Percentiles rank a stretch among this genome's conserved stretches.
These are phyloP conservation scores for Ylistrum balloti DNA, from an alignment of 1,140 invertebrate species.

Conservation along the genomic window DNA sequence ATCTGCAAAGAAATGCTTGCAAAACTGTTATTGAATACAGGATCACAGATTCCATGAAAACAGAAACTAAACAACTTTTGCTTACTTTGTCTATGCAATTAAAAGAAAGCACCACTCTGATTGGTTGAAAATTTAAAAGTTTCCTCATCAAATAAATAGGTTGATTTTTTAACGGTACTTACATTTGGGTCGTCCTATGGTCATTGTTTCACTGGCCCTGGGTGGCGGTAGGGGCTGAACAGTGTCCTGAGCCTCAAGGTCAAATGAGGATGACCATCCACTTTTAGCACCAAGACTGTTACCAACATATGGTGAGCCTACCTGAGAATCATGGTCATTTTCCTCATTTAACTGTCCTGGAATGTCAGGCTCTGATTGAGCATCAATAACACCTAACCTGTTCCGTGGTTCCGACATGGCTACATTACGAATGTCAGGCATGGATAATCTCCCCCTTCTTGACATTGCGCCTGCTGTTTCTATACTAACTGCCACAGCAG, in stretches of 20 bases:
- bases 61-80: too few species aligned
- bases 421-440: not conserved
- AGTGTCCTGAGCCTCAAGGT: conserved; percentile 57
- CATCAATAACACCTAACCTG: conserved; percentile 36
- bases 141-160: too few species aligned
- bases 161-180: too few species aligned
- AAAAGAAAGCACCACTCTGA: too few species aligned
- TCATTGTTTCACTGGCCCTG: not conserved
- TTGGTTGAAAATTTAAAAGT: too few species aligned
- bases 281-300: conserved; percentile 87
- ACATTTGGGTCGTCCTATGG: conserved; percentile 54
- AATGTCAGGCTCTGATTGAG: conserved; percentile 27
- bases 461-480: conserved; percentile 47
- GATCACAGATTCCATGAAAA: too few species aligned
- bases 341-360: conserved; percentile 45
- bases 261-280: conserved; percentile 86
- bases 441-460: conserved; percentile 42
- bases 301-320: conserved; percentile 80
- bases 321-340: conserved; percentile 16
- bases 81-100: too few species aligned
- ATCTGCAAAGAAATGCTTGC: too few species aligned
- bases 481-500: conserved; percentile 63
- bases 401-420: not conserved
- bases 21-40: too few species aligned
- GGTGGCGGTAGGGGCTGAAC: conserved; percentile 40